phyloP scores from a whole-genome alignment of 2,888 invertebrate genomes.

The Gastrophysa polygoni region DNA sequence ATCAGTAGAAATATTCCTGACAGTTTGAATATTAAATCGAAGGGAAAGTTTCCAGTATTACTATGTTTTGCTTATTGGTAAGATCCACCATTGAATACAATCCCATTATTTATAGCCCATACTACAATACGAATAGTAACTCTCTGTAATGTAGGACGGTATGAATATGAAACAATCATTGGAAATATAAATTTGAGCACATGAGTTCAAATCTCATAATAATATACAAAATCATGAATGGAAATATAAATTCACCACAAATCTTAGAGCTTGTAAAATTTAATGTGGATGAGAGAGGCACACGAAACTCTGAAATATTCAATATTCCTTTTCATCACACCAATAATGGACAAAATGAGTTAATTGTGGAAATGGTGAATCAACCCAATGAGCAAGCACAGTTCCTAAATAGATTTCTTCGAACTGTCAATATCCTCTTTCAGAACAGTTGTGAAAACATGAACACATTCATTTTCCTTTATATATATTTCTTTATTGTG shows the following conservation, averaged over 20 bases:
- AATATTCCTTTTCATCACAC: background rate
- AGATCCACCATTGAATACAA: background rate
- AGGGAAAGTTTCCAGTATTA: background rate
- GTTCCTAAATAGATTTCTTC: too few species aligned
- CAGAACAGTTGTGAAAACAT: too few species aligned
- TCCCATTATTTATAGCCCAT: background rate
- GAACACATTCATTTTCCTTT: too few species aligned
- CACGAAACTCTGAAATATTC: background rate
- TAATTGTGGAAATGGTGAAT: too few species aligned
- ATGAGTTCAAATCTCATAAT: background rate
- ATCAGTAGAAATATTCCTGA: background rate
- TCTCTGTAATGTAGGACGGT: background rate
- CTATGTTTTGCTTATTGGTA: background rate
- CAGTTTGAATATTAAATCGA: background rate
- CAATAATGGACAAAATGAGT: background rate
- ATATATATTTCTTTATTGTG: too few species aligned
- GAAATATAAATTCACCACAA: background rate
- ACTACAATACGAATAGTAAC: background rate
- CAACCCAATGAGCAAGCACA: too few species aligned
- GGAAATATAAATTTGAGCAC: background rate
- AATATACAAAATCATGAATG: background rate
- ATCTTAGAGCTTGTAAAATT: background rate
- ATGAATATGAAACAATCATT: background rate
- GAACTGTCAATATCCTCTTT: too few species aligned
- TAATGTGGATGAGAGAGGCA: slow-evolving; percentile 1